Evolutionary conservation across 37 sponge, comb jelly and placozoan species (phyloP).

Genomic region (Axinella damicornis): DNA sequence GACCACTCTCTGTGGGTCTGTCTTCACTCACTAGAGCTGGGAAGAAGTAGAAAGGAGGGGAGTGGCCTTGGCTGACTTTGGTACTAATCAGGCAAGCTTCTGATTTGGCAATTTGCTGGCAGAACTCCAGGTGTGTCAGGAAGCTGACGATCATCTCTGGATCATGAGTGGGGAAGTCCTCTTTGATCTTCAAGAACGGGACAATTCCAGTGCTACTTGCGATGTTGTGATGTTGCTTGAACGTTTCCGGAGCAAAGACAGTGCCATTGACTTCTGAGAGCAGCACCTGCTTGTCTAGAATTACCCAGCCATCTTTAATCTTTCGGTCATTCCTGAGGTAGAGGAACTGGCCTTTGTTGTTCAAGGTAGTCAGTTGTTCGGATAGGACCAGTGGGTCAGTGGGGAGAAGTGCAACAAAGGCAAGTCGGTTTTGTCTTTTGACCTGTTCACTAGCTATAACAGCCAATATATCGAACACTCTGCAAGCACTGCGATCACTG

Average conservation of each 20-base stretch:
- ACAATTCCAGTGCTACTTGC: neutral
- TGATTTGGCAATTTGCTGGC: neutral
- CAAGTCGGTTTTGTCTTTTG: too few relatives aligned
- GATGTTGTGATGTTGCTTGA: neutral
- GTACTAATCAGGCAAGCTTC: neutral
- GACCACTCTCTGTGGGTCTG: neutral
- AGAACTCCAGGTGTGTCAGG: slow-evolving; percentile 11
- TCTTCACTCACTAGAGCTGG: slow-evolving; percentile 1
- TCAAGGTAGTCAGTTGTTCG: neutral
- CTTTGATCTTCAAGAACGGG: neutral
- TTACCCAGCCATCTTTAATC: slow-evolving; percentile 3
- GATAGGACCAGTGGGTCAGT: neutral
- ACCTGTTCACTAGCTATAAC: neutral
- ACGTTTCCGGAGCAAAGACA: neutral
- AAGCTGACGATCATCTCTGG: neutral
- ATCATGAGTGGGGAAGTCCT: neutral
- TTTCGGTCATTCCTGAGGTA: slow-evolving; percentile 9
- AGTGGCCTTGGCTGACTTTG: too few relatives aligned
- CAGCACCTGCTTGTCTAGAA: neutral
- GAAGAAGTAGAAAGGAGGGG: neutral
- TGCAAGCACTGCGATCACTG: neutral
- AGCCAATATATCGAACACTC: neutral
- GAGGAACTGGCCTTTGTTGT: neutral
- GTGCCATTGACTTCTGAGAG: neutral
- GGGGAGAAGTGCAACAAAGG: neutral